Percentiles rank a stretch among this genome's conserved stretches.
Conservation (phyloP, 1,140 invertebrate species). For the Apolygus lucorum region DNA sequence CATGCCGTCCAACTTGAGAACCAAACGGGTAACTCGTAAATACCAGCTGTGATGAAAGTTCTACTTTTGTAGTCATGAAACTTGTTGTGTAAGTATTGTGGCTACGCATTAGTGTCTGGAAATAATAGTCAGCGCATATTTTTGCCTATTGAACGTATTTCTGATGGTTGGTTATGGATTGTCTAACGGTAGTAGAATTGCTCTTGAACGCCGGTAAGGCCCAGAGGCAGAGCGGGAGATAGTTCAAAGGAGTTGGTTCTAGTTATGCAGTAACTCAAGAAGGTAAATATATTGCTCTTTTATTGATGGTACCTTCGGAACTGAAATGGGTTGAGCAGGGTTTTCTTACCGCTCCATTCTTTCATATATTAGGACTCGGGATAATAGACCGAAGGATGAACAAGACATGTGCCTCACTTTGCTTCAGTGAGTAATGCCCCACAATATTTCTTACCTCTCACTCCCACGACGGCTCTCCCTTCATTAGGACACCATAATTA, state of each 20-base stretch:
- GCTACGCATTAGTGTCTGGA: too few species aligned
- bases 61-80: too few species aligned
- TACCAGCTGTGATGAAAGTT: too few species aligned
- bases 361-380: not conserved
- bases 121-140: too few species aligned
- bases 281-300: not conserved
- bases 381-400: conserved; percentile 8
- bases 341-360: not conserved
- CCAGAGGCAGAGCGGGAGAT: not conserved
- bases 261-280: too few species aligned
- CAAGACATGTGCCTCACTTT: conserved; percentile 4
- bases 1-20: too few species aligned
- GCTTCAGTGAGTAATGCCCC: not conserved
- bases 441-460: conserved; percentile 7
- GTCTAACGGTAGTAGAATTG: not conserved
- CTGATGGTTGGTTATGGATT: too few species aligned
- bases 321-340: too few species aligned
- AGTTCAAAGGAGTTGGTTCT: not conserved
- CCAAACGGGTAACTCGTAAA: too few species aligned
- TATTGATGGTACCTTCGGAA: not conserved
- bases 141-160: too few species aligned
- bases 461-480: conserved; percentile 9
- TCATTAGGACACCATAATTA: conserved; percentile 4
- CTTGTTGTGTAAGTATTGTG: too few species aligned
- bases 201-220: not conserved